phyloP scores from a whole-genome alignment of 2,797 vertebrate species.

The Philypnodon macrostomus region DNA sequence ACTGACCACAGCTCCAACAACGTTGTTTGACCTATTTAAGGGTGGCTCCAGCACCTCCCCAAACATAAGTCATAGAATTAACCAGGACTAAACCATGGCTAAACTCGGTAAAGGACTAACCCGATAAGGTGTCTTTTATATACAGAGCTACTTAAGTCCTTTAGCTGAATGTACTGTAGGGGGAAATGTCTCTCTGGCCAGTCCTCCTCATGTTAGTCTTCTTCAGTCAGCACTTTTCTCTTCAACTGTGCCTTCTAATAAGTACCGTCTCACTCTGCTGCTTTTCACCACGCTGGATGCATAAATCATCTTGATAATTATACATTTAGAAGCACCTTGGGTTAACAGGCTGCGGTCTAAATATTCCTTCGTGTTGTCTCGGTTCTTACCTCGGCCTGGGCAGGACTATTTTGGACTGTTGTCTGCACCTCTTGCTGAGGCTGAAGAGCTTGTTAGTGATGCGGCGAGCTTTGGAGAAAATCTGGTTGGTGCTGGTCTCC shows the following conservation, averaged over 20 bases:
- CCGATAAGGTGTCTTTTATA: no score
- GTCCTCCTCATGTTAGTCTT: constrained; percentile 38
- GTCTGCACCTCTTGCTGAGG: constrained; percentile 92
- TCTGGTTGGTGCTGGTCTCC: constrained; percentile 82
- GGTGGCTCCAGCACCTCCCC: no score
- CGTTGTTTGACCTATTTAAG: no score
- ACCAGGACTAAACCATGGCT: no score
- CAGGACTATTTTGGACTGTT: constrained; percentile 86
- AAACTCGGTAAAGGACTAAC: no score
- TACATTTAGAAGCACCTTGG: constrained; percentile 52
- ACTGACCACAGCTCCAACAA: constrained; percentile 2
- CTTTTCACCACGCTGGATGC: constrained; percentile 29
- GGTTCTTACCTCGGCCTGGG: constrained; percentile 87
- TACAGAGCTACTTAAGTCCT: no score
- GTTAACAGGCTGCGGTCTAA: constrained; percentile 47
- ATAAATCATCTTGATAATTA: constrained; percentile 72
- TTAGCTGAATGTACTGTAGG: no score
- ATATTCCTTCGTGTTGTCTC: constrained; percentile 25
- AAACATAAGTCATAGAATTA: no score
- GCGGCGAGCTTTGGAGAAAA: constrained; percentile 86
- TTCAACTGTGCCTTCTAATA: constrained; percentile 56
- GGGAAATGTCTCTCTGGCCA: constrained; percentile 21
- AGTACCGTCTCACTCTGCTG: constrained; percentile 50
- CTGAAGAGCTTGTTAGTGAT: constrained; percentile 91
- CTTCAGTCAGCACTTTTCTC: constrained; percentile 64